A percentile compares a stretch with the other conserved stretches of the same genome.
phyloP scores from a whole-genome alignment of 2,888 invertebrate genomes.

The Gerris lacustris region DNA sequence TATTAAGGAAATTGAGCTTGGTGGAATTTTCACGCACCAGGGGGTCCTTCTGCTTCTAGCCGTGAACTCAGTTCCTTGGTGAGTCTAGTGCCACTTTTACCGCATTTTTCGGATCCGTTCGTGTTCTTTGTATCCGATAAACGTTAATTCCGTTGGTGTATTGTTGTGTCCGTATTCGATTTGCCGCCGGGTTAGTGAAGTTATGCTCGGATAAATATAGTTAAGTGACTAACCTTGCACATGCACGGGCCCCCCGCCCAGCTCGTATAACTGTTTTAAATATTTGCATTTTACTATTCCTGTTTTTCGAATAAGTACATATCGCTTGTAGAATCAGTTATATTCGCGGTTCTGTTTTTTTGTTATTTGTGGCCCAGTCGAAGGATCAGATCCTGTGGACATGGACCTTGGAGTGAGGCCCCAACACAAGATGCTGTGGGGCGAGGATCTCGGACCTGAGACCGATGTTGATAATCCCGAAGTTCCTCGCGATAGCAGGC shows the following conservation, averaged over 20 bases:
- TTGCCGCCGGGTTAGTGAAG: neutral
- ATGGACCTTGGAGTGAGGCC: neutral
- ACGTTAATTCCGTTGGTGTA: too few species aligned
- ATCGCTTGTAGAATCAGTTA: too few species aligned
- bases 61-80: neutral
- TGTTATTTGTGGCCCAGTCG: neutral
- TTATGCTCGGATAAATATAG: neutral
- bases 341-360: neutral
- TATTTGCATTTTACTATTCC: too few species aligned
- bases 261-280: neutral
- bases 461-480: neutral
- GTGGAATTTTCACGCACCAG: neutral
- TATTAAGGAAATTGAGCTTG: neutral
- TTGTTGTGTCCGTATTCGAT: neutral
- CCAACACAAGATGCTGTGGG: neutral
- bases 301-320: too few species aligned
- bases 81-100: neutral
- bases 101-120: too few species aligned
- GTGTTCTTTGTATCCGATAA: too few species aligned
- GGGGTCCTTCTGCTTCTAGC: neutral
- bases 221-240: neutral
- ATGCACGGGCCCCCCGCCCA: slow-evolving; percentile 5
- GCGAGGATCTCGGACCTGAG: neutral
- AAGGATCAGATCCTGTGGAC: neutral
- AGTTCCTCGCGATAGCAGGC: neutral